These are phyloP conservation scores for Ictalurus furcatus DNA, from an alignment of 2,113 vertebrate genomes.

Conservation along the genomic window DNA sequence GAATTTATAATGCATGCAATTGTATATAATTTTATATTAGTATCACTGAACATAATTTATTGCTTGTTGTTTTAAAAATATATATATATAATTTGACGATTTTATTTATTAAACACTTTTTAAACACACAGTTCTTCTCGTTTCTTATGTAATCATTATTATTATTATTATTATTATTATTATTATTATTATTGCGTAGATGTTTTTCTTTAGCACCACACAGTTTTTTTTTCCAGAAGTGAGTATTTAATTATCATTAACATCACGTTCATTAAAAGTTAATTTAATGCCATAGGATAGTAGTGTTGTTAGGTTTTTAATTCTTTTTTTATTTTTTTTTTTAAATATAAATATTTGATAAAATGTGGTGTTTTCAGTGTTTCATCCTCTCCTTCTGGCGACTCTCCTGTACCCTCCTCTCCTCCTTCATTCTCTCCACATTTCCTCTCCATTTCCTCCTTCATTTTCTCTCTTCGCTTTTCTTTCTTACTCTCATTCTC, in stretches of 20 bases:
- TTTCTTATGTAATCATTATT: constrained; percentile 76
- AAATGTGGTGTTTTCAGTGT: not conserved
- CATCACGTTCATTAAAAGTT: constrained; percentile 59
- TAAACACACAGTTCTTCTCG: constrained; percentile 71
- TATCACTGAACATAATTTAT: constrained; percentile 64
- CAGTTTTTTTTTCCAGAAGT: constrained; percentile 61
- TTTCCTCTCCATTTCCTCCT: not conserved
- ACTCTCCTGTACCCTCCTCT: constrained; percentile 19
- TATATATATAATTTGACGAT: constrained; percentile 27
- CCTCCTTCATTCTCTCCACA: not conserved
- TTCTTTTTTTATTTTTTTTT: not conserved
- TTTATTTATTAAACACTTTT: constrained; percentile 56
- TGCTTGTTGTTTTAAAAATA: constrained; percentile 50
- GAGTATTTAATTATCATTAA: constrained; percentile 65
- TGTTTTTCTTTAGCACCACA: constrained; percentile 67
- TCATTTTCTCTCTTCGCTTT: not conserved
- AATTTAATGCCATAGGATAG: constrained; percentile 1
- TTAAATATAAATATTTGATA: not conserved
- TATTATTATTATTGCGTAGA: constrained; percentile 67
- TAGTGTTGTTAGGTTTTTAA: not conserved
- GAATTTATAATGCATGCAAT: constrained; percentile 65
- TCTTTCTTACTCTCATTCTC: not conserved
- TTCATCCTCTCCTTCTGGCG: constrained; percentile 23
- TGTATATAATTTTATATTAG: constrained; percentile 64
- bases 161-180: not conserved